phyloP scores from a whole-genome alignment of 2,113 vertebrate genomes.

The Hippocampus guttulatus region DNA sequence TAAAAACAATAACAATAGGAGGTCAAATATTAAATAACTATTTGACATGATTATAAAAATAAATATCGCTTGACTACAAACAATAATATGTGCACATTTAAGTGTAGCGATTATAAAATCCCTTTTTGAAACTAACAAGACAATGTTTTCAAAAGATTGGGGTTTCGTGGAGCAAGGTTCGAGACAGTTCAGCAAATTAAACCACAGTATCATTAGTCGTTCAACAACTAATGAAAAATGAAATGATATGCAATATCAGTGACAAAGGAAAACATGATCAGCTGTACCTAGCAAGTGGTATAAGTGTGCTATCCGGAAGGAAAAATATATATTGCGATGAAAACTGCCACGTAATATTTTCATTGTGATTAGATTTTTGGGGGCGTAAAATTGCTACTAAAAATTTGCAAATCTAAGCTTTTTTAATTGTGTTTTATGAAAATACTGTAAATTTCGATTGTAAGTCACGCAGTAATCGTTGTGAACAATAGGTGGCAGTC shows the following conservation, averaged over 20 bases:
- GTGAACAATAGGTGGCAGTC: not conserved
- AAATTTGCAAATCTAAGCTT: not conserved
- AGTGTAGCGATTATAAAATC: not conserved
- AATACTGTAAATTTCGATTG: not conserved
- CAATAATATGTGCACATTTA: not conserved
- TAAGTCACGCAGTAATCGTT: conserved; percentile 11
- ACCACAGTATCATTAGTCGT: no score
- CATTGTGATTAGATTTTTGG: no score
- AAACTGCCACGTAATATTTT: not conserved
- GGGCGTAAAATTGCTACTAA: no score
- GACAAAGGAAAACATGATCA: not conserved
- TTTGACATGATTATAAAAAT: no score
- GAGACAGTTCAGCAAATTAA: no score
- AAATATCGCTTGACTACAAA: no score
- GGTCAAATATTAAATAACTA: no score
- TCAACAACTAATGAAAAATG: no score
- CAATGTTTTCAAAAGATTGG: not conserved
- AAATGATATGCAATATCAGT: not conserved
- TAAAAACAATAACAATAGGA: not conserved
- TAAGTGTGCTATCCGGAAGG: not conserved
- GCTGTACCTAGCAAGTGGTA: not conserved
- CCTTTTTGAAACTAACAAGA: not conserved
- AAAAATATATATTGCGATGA: not conserved
- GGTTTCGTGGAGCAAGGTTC: no score
- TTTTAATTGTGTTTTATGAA: not conserved